Evolutionary conservation across 2,797 vertebrate genomes (phyloP).

Genomic region (Capromys pilorides): DNA sequence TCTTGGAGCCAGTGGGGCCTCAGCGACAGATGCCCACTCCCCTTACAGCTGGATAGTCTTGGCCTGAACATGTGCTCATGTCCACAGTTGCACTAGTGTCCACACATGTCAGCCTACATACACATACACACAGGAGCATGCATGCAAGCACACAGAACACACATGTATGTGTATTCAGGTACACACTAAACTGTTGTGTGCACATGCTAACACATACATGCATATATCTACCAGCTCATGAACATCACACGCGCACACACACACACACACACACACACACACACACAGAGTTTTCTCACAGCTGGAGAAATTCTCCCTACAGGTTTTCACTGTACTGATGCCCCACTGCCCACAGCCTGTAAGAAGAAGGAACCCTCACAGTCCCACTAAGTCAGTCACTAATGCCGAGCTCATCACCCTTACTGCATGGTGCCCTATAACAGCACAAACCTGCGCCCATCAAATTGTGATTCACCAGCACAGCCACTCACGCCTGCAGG

Average conservation of each 20-base stretch:
- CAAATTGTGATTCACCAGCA: background rate
- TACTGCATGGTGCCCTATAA: conserved; percentile 62
- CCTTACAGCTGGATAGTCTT: background rate
- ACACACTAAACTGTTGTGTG: too few species aligned
- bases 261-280: background rate
- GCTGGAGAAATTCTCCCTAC: background rate
- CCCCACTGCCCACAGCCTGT: conserved; percentile 56
- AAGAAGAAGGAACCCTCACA: conserved; percentile 59
- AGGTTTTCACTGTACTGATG: background rate
- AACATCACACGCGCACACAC: too few species aligned
- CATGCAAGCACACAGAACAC: background rate
- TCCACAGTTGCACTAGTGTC: background rate
- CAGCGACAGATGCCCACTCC: background rate
- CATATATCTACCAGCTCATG: background rate
- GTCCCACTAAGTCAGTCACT: conserved; percentile 69
- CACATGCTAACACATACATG: background rate
- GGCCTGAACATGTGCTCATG: background rate
- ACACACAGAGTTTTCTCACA: background rate
- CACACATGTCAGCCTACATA: background rate
- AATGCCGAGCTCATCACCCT: conserved; percentile 75
- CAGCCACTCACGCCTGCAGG: background rate
- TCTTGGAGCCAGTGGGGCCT: background rate
- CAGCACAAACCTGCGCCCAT: conserved; percentile 46
- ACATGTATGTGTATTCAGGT: background rate
- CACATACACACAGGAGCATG: background rate